Base-by-base conservation (phyloP, 2,113 vertebrate species). In the Catharus fuscescens region DNA sequence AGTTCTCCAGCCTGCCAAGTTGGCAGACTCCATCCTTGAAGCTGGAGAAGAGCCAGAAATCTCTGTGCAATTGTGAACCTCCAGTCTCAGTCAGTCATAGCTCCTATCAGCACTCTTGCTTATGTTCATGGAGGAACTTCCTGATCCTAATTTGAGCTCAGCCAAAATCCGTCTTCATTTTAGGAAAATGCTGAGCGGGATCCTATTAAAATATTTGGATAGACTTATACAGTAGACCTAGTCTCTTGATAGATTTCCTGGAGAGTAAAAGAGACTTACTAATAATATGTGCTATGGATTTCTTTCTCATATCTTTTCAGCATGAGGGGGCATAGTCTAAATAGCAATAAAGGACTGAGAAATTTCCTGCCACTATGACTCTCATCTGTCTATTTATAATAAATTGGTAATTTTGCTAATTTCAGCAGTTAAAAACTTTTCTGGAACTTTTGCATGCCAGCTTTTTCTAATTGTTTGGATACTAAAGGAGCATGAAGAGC, bases 1-100 rank as follows among this genome's bases (percentile, higher is more conserved):
- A 97, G 95, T 92, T 95, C 95, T 88, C 36, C 57, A 95, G 96
- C 72, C 96, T 98, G 98, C 98, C 97, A 98, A 98, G 72, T 97
- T 98, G 98, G 97, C 98, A 98, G 97, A 78, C 90, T 96, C 76
- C 52, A 23, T 94, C 80, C 91, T 92, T 8, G 29, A 94, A 91
- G 80, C 89, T 98, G 98, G 97, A 97, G 77, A 67, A 50, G 17
- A 67, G 97, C 98, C 98, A 98, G 96, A 83, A 97, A 97, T 96
- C 13, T 10, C 83, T 92, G 66, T 66, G 61, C 64, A 95, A 91
- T 97, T 97, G 95, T 96, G 97, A 97, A 94, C 91, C 93, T 97
- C 81, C 80, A 86, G 87, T 80, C 97, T 97, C 97, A 97, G 95
- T 97, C 96, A 98, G 95, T 96, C 97, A 86, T 91, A 24, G 74